Evolutionary conservation across 64 coral and sea anemone species (phyloP), one percentile per base, ranked within the genome.

Genomic region (Dendrophyllia cribrosa): DNA sequence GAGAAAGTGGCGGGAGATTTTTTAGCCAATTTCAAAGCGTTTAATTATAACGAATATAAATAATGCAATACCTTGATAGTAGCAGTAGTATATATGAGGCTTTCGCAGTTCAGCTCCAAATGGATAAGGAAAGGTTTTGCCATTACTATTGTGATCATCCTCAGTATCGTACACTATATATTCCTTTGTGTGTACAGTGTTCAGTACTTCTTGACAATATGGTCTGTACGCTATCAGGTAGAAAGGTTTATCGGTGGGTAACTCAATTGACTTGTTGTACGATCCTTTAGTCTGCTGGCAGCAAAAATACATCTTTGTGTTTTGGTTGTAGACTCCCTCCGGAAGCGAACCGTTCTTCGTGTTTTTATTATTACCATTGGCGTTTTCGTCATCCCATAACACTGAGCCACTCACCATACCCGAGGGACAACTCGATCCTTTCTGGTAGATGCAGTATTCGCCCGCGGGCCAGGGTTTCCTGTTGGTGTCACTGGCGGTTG

Each of bases 391-490:
- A 43, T 94, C 87, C 92, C 92, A 94, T 21, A 84, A 82, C 6
- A 94, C 48, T 68, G 47, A 94, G 11, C 92, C 92, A 4, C 74
- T 88, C 17, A 43, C 66, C 23, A 94, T 67, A 43, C 87, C 92
- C 62, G n/a, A 26, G 8, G 92, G 92, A 74, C 92, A 94, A 2
- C 45, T 67, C 17, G 66, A 25, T 6, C 92, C 92, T 85, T 83
- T 89, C 59, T 84, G 79, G 20, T 94, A 94, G 59, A 96, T 89
- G 55, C 93, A 95, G 11, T 95, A 92, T 50, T 81, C 61, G 16
- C 95, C 95, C 16, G 24, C 11, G 50, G 95, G 95, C 95, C 95
- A 96, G 25, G 34, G 34, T 43, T 66, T 70, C 56, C 95, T 75
- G 23, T 55, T 73, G 10, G 16, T 22, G 14, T 73, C 69, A 13